phyloP scores from a whole-genome alignment of 2,797 vertebrate genomes.

The Catharus ustulatus region DNA sequence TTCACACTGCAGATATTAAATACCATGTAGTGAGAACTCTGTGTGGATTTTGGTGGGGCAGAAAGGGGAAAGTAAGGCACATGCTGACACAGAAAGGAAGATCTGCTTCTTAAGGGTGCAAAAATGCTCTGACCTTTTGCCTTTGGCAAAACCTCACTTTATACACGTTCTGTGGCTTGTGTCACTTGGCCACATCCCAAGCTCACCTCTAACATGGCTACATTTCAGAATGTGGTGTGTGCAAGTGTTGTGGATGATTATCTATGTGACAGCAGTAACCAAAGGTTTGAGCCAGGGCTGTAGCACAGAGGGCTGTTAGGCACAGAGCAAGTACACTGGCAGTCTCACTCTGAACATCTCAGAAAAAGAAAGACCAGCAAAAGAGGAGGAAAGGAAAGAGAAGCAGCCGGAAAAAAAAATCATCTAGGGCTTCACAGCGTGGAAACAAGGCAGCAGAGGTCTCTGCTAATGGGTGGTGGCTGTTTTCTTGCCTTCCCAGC shows the following conservation, averaged over 20 bases:
- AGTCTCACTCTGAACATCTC: neutral
- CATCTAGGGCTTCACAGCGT: accelerated
- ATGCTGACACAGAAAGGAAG: neutral
- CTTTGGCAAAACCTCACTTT: neutral
- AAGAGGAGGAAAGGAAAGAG: neutral
- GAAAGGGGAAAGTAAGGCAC: neutral
- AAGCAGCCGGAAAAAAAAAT: neutral
- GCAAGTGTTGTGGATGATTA: neutral
- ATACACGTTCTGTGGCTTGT: neutral
- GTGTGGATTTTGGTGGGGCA: neutral
- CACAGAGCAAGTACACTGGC: neutral
- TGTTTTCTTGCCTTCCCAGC: neutral
- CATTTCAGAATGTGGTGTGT: neutral
- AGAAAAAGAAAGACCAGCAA: neutral
- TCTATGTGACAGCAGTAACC: neutral
- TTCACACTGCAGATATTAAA: neutral
- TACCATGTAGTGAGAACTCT: neutral
- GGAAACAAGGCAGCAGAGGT: neutral
- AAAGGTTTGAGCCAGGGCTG: neutral
- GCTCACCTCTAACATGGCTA: neutral
- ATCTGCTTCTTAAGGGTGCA: neutral
- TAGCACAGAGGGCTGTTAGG: neutral
- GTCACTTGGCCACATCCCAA: neutral
- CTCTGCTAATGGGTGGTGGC: neutral
- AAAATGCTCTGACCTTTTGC: neutral